Percentiles rank a stretch among this genome's conserved stretches.
These are phyloP conservation scores for Thunnus thynnus DNA, from an alignment of 2,113 vertebrate genomes.

Conservation along the genomic window DNA sequence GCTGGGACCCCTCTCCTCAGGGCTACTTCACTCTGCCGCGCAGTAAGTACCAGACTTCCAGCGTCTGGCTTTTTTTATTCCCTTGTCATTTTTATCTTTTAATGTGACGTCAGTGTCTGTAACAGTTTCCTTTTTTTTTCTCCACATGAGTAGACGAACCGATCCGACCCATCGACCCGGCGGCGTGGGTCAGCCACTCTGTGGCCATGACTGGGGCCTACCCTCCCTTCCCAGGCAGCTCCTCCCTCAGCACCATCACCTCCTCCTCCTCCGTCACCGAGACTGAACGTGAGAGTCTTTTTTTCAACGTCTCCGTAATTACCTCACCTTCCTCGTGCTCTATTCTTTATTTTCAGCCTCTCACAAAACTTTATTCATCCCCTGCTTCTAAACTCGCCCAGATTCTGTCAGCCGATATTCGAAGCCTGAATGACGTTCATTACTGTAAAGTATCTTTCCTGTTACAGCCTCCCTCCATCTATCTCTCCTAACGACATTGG, in stretches of 20 bases:
- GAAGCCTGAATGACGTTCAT: background rate
- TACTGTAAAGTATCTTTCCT: constrained; percentile 36
- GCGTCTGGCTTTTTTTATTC: background rate
- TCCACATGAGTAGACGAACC: constrained; percentile 86
- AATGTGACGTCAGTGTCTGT: background rate
- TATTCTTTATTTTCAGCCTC: constrained; percentile 17
- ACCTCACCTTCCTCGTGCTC: background rate
- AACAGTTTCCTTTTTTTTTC: background rate
- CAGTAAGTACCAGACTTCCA: constrained; percentile 82
- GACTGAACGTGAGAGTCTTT: constrained; percentile 84
- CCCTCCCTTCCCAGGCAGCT: constrained; percentile 89
- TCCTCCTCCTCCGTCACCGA: constrained; percentile 90
- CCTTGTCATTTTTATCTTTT: background rate
- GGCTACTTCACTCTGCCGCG: constrained; percentile 93
- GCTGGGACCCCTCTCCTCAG: constrained; percentile 93
- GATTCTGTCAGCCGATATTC: constrained; percentile 7
- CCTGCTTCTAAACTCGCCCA: background rate
- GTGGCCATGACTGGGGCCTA: constrained; percentile 90
- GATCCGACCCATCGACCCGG: constrained; percentile 92
- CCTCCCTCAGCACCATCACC: constrained; percentile 90
- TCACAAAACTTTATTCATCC: background rate
- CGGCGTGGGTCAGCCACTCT: constrained; percentile 91
- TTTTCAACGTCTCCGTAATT: background rate
- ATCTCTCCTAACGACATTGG: constrained; percentile 19
- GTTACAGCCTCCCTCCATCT: background rate